A percentile compares a stretch with the other conserved stretches of the same genome.
These are phyloP conservation scores for Tipula helvola DNA, from an alignment of 2,888 invertebrate species.

Conservation along the genomic window DNA sequence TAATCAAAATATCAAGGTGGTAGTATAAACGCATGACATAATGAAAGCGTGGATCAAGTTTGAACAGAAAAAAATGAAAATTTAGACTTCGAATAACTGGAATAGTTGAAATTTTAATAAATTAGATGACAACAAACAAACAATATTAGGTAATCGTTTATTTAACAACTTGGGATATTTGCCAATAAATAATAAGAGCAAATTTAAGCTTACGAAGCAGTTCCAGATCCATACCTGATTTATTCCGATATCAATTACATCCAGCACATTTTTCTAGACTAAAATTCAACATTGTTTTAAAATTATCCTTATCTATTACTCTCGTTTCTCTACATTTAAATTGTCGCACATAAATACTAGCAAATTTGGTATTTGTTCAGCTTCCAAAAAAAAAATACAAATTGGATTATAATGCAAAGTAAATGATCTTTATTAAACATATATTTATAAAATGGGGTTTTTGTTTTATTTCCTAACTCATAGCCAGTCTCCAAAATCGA, in stretches of 20 bases:
- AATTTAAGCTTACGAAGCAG: no score
- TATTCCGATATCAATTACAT: not conserved
- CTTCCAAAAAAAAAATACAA: not conserved
- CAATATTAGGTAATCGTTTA: no score
- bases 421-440: not conserved
- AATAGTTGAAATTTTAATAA: no score
- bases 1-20: no score
- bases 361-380: not conserved
- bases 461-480: not conserved
- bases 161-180: no score
- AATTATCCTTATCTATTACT: not conserved
- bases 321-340: not conserved
- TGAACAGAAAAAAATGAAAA: no score
- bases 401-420: constrained; percentile 4
- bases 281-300: not conserved
- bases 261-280: not conserved
- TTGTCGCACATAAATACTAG: not conserved
- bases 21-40: no score
- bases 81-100: no score
- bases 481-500: not conserved
- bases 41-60: no score
- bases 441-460: not conserved
- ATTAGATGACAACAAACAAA: no score
- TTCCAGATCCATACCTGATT: no score
- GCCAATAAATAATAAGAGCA: no score